A percentile compares a stretch with the other conserved stretches of the same genome.
phyloP scores from a whole-genome alignment of 2,113 vertebrate genomes.

The Rhinopomastus cyanomelas region DNA sequence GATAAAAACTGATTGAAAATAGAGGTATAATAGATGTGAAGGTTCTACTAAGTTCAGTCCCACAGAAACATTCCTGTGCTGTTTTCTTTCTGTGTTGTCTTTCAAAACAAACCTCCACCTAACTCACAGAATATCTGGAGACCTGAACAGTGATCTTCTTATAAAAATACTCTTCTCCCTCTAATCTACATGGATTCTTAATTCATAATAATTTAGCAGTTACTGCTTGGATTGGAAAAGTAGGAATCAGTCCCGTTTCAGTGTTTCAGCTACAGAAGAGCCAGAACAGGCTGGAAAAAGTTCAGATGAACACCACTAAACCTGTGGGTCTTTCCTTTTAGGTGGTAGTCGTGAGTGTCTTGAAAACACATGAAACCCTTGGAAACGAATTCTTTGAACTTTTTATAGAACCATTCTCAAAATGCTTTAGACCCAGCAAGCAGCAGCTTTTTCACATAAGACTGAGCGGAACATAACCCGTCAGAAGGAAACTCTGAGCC shows the following conservation, averaged over 20 bases:
- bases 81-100: background rate
- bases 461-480: accelerated
- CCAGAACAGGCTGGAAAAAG: background rate
- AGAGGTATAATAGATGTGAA: background rate
- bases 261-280: background rate
- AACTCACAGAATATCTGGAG: background rate
- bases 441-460: background rate
- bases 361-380: background rate
- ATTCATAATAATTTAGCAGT: background rate
- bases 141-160: background rate
- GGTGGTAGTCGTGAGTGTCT: background rate
- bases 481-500: background rate
- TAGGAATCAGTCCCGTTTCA: background rate
- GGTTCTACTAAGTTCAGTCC: background rate
- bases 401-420: background rate
- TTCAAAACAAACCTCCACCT: background rate
- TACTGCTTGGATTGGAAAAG: background rate
- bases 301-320: background rate
- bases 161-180: background rate
- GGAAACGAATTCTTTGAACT: background rate
- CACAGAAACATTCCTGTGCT: background rate
- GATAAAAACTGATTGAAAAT: background rate
- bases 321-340: background rate
- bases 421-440: background rate
- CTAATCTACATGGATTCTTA: background rate